These are phyloP conservation scores for Drosophila rubida DNA, from an alignment of 2,888 invertebrate genomes.

Conservation along the genomic window DNA sequence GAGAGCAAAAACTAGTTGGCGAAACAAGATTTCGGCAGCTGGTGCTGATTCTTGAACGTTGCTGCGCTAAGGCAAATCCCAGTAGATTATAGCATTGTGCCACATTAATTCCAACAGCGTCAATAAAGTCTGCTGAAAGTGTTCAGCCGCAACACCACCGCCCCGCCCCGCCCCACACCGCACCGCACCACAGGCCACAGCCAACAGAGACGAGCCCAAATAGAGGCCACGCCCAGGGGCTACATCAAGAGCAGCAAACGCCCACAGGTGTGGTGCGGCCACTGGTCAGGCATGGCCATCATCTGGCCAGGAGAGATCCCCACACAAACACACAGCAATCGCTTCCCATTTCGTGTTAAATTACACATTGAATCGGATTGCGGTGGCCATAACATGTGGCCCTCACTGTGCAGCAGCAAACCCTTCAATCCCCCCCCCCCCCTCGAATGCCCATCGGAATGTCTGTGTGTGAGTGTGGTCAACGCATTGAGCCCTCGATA, in stretches of 20 bases:
- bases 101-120: constrained; percentile 61
- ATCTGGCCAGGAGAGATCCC: constrained; percentile 50
- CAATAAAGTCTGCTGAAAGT: constrained; percentile 65
- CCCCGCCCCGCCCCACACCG: constrained; percentile 4
- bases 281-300: constrained; percentile 49
- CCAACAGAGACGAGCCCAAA: constrained; percentile 28
- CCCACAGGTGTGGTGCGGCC: constrained; percentile 61
- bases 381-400: constrained; percentile 72
- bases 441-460: background rate
- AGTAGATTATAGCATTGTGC: constrained; percentile 67
- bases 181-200: background rate
- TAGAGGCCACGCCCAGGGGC: constrained; percentile 35
- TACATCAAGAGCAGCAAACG: constrained; percentile 39
- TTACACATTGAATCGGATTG: constrained; percentile 81
- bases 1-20: background rate
- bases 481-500: constrained; percentile 71
- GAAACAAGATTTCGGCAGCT: background rate
- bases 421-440: constrained; percentile 19
- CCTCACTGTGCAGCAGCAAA: constrained; percentile 23
- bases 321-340: constrained; percentile 54
- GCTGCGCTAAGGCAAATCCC: constrained; percentile 69
- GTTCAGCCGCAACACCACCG: constrained; percentile 22
- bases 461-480: constrained; percentile 49
- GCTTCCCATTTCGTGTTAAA: constrained; percentile 80
- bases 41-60: constrained; percentile 9